Percentiles rank a stretch among this genome's conserved stretches.
phyloP scores from a whole-genome alignment of 2,113 vertebrate species.

The Seriola quinqueradiata region DNA sequence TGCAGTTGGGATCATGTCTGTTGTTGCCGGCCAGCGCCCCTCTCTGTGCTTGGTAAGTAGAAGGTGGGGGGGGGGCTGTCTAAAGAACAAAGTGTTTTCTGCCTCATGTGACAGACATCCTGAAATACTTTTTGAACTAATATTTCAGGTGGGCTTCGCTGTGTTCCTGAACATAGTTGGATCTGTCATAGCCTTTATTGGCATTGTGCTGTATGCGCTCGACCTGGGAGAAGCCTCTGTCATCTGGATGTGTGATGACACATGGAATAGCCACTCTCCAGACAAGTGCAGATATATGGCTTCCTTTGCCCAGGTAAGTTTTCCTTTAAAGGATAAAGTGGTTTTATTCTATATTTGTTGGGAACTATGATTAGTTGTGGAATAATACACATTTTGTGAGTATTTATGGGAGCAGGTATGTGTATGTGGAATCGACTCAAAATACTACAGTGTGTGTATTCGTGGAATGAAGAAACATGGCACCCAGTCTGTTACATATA shows the following conservation, averaged over 20 bases:
- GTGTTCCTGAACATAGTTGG: constrained; percentile 62
- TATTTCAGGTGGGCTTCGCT: constrained; percentile 55
- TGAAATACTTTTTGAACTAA: not conserved
- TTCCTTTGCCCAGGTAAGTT: constrained; percentile 19
- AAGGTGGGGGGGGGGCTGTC: not conserved
- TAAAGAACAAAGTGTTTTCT: not conserved
- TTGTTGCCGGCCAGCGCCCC: constrained; percentile 41
- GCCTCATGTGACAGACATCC: not conserved
- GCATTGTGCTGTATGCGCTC: constrained; percentile 61
- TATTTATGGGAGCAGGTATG: too few relatives aligned
- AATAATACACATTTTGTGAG: too few relatives aligned
- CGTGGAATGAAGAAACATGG: too few relatives aligned
- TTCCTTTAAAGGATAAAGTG: too few relatives aligned
- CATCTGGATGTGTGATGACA: not conserved
- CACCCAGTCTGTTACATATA: too few relatives aligned
- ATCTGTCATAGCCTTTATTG: constrained; percentile 40
- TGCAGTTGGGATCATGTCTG: constrained; percentile 54
- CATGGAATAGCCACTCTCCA: rapidly evolving
- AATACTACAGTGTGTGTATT: too few relatives aligned
- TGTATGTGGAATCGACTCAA: too few relatives aligned
- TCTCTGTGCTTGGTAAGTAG: constrained; percentile 67
- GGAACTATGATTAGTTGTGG: too few relatives aligned
- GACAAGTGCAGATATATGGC: constrained; percentile 37
- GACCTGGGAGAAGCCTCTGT: constrained; percentile 12
- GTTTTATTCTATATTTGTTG: not conserved